Evolutionary conservation across 2,888 invertebrate genomes (phyloP).

Genomic region (Ceraclea dissimilis): DNA sequence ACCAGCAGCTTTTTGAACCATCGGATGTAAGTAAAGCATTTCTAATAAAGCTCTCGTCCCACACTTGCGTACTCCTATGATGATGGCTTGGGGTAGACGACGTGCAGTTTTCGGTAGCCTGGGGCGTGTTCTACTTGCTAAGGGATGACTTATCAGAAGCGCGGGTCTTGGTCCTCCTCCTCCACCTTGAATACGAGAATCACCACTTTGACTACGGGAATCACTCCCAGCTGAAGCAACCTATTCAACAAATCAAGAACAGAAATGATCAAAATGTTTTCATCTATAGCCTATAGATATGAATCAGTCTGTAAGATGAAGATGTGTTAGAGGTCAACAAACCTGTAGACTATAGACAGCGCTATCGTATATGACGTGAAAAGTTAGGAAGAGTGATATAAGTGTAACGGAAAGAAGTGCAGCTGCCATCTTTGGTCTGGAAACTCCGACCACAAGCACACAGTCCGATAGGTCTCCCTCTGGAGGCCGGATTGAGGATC

Average conservation of each 20-base stretch:
- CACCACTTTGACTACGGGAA: conserved; percentile 27
- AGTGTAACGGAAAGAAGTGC: conserved; percentile 72
- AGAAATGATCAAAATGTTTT: too few relatives aligned
- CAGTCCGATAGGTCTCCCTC: conserved; percentile 80
- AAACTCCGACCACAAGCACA: conserved; percentile 75
- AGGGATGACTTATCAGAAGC: conserved; percentile 13
- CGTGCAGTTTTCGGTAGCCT: conserved; percentile 38
- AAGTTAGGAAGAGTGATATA: conserved; percentile 74
- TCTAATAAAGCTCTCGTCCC: conserved; percentile 94
- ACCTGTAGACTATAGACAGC: conserved; percentile 73
- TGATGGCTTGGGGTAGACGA: conserved; percentile 63
- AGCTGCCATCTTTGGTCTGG: conserved; percentile 77
- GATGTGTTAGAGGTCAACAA: conserved; percentile 7
- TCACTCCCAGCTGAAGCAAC: conserved; percentile 34
- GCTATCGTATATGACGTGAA: conserved; percentile 79
- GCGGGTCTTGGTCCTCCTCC: conserved; percentile 12
- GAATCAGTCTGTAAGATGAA: too few relatives aligned
- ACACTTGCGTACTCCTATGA: conserved; percentile 93
- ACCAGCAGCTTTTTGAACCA: conserved; percentile 85
- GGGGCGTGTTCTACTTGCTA: conserved; percentile 36
- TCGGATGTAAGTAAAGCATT: conserved; percentile 90
- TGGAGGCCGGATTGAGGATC: conserved; percentile 73
- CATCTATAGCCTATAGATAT: too few relatives aligned
- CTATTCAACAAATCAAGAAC: not conserved
- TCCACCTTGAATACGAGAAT: conserved; percentile 22